A percentile compares a stretch with the other conserved stretches of the same genome.
Conservation (phyloP, 37 sponge, comb jelly and placozoan species). For the Lycopodina hypogea region DNA sequence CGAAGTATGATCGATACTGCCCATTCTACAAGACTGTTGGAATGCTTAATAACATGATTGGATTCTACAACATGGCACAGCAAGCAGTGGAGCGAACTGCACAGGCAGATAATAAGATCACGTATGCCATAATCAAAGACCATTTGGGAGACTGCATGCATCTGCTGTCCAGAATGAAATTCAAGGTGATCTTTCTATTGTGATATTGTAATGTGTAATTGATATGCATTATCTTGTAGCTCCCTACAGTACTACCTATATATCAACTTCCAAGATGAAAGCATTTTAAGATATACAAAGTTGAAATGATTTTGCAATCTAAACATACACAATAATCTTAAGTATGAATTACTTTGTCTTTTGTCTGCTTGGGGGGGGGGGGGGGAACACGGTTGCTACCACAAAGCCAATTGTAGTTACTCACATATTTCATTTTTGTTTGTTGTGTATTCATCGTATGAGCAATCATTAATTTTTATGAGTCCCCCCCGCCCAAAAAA, state of each 20-base stretch:
- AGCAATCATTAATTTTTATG: no score
- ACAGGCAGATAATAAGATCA: constrained; percentile 93
- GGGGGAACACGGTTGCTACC: no score
- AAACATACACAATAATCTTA: no score
- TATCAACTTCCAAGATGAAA: no score
- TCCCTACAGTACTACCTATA: background rate
- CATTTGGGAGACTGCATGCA: constrained; percentile 72
- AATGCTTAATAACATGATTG: constrained; percentile 91
- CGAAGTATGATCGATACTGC: constrained; percentile 90
- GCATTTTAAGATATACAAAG: no score
- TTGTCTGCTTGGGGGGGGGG: no score
- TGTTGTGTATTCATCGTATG: no score
- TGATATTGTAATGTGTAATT: background rate
- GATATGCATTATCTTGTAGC: background rate
- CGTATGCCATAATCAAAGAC: constrained; percentile 91
- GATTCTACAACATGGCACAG: constrained; percentile 91
- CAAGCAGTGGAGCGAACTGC: constrained; percentile 93
- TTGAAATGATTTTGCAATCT: no score
- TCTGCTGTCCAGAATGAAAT: constrained; percentile 97
- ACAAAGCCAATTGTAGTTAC: no score
- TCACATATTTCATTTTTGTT: no score
- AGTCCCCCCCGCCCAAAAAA: no score
- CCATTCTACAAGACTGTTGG: constrained; percentile 99
- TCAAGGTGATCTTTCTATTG: constrained; percentile 58
- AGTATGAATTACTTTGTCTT: no score